A percentile compares a stretch with the other conserved stretches of the same genome.
These are phyloP conservation scores for Rousettus madagascariensis DNA, from an alignment of 2,797 vertebrate species.

Conservation along the genomic window DNA sequence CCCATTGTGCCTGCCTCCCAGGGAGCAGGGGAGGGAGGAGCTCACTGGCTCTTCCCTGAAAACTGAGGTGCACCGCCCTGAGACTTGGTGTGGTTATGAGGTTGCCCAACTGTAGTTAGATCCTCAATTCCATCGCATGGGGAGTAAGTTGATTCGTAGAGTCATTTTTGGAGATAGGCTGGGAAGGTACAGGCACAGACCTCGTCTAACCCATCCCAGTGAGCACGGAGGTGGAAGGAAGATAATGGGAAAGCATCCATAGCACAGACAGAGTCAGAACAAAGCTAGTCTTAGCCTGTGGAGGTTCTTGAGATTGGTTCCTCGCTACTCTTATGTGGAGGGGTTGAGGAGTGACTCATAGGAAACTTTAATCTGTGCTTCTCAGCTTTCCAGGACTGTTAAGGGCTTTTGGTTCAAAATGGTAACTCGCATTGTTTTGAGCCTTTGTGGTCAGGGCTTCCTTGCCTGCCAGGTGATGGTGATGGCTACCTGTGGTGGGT, in stretches of 20 bases:
- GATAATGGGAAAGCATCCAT: background rate
- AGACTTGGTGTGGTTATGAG: background rate
- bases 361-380: background rate
- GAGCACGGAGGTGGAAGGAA: background rate
- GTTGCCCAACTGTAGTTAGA: background rate
- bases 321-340: constrained; percentile 21
- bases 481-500: background rate
- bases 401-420: background rate
- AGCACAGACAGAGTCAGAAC: background rate
- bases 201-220: background rate
- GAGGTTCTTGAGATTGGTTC: background rate
- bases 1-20: background rate
- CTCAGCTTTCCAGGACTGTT: background rate
- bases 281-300: constrained; percentile 11
- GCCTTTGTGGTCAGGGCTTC: background rate
- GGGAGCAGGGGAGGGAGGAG: background rate
- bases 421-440: background rate
- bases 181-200: background rate
- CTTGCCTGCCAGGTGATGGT: background rate
- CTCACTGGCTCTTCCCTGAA: background rate
- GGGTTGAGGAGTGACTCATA: constrained; percentile 28
- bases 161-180: background rate
- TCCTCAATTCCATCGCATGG: background rate
- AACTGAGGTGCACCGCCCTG: background rate
- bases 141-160: background rate